Evolutionary conservation across 2,797 vertebrate species (phyloP), one percentile per base, ranked within the genome.

Genomic region (Rhabdophis nuchalis): DNA sequence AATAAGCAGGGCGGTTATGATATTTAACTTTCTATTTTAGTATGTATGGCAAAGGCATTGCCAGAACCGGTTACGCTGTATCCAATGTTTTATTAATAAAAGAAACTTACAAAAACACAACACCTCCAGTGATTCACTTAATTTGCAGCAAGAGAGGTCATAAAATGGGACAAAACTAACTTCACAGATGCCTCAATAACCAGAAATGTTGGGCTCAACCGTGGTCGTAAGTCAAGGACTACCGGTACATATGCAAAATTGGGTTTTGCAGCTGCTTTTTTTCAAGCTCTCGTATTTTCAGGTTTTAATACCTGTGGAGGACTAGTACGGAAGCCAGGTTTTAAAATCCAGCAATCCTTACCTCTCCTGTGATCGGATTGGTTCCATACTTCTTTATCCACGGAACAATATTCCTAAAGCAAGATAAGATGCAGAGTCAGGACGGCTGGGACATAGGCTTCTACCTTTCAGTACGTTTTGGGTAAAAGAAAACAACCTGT

Each of bases 341-440:
- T 82, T 46, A 57, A 56, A 72, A 41, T 1, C 1, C 82, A 61
- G 53, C 46, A 11, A 46, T 86, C 95, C 97, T 94, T 95, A 99
- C 99, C 98, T 99, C 98, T 97, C 99, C 99, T 0, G 98, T 98
- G 97, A 97, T 98, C 1, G 99, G 99, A 93, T 99, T 98, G 9
- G 99, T 99, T 11, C 99, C 98, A 0, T 97, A 99, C 95, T 98
- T 99, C 98, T 99, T 99, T 96, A 99, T 98, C 99, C 99, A 99
- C 0, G 99, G 99, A 91, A 99, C 96, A 36, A 99, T 99, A 97
- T 98, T 99, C 97, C 99, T 99, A 92, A 87, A 96, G 92, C 86
- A 90, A 23, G 14, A 92, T 29, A 93, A 93, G 27, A 85, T 85
- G 29, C 1, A 20, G 6, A 57, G 89, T 3, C 41, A 86, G 50